Evolutionary conservation across 1,140 invertebrate genomes (phyloP).

Genomic region (Theocolax elegans): DNA sequence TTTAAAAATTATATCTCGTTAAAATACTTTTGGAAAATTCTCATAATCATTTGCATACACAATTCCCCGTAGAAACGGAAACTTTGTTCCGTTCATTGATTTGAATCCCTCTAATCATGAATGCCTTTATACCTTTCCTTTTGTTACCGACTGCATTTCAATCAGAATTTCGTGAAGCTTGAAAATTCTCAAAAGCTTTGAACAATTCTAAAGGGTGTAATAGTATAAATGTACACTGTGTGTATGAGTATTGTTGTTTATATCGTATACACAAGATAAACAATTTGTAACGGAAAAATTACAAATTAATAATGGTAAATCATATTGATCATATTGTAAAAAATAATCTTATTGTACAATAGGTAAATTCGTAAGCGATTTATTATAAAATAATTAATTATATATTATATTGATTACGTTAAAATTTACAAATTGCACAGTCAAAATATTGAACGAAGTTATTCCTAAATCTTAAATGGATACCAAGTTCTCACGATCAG

Average conservation of each 20-base stretch:
- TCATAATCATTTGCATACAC: conserved; percentile 33
- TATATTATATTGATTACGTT: too few relatives aligned
- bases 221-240: neutral
- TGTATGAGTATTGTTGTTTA: neutral
- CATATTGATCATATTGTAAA: too few relatives aligned
- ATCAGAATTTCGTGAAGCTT: conserved; percentile 33
- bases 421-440: too few relatives aligned
- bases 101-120: conserved; percentile 40
- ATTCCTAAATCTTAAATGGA: too few relatives aligned
- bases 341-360: too few relatives aligned
- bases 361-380: too few relatives aligned
- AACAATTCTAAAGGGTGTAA: conserved; percentile 13
- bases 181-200: conserved; percentile 39
- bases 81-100: conserved; percentile 40
- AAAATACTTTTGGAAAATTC: conserved; percentile 12
- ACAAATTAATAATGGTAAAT: too few relatives aligned
- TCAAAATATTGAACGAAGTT: too few relatives aligned
- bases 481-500: too few relatives aligned
- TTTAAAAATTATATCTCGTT: conserved; percentile 2
- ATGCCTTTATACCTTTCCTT: conserved; percentile 36
- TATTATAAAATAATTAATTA: too few relatives aligned
- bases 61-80: conserved; percentile 8
- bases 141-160: conserved; percentile 35
- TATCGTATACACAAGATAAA: neutral
- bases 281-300: too few relatives aligned